These are phyloP conservation scores for Cygnus olor DNA, from an alignment of 2,797 vertebrate genomes.

Conservation along the genomic window DNA sequence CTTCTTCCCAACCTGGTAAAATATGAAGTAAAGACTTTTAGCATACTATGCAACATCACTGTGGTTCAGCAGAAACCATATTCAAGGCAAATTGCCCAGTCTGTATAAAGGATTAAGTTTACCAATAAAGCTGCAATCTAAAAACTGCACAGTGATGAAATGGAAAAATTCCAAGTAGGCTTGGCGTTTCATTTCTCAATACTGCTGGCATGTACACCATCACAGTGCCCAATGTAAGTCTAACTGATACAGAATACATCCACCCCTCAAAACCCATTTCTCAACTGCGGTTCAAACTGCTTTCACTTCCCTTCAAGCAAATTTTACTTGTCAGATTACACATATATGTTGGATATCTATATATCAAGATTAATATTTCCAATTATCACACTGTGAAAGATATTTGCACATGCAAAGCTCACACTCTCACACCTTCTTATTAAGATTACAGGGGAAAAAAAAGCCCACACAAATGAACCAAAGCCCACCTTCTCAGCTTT, in stretches of 20 bases:
- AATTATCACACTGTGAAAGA: not conserved
- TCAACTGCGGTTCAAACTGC: not conserved
- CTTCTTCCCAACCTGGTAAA: not conserved
- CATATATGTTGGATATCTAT: not conserved
- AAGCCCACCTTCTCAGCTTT: not conserved
- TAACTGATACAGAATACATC: not conserved
- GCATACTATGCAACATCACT: not conserved
- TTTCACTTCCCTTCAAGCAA: not conserved
- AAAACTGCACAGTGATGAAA: not conserved
- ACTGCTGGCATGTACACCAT: not conserved
- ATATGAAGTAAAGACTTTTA: not conserved
- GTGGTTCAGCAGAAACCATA: not conserved
- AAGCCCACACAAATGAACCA: not conserved
- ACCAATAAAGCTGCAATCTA: not conserved
- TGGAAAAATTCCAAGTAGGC: not conserved
- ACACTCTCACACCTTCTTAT: not conserved
- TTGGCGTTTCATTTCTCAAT: not conserved
- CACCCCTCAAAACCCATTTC: fast-evolving
- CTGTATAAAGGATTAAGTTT: not conserved
- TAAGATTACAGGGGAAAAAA: not conserved
- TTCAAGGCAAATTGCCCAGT: not conserved
- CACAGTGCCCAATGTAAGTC: not conserved
- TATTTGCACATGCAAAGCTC: not conserved
- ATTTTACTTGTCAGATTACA: not conserved
- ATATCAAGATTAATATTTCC: not conserved